Evolutionary conservation across 2,888 invertebrate genomes (phyloP).

Genomic region (Psylliodes chrysocephalus): DNA sequence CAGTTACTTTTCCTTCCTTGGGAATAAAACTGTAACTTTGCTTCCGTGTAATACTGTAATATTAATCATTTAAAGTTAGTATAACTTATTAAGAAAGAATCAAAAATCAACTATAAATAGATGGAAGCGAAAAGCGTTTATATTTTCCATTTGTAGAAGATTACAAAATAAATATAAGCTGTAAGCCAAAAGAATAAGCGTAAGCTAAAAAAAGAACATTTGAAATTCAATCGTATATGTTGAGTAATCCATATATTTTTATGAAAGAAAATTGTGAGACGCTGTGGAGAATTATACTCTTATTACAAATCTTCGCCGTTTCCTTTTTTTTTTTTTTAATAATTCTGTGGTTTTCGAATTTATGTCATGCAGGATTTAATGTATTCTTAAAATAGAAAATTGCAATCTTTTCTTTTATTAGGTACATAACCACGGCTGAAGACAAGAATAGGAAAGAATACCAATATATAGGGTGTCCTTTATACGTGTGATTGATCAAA

Average conservation of each 20-base stretch:
- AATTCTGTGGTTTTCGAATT: slow-evolving; percentile 2
- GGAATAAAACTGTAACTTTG: no score
- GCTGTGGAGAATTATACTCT: not conserved
- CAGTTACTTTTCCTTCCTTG: no score
- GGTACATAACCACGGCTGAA: not conserved
- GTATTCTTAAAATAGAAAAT: slow-evolving; percentile 5
- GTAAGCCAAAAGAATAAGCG: not conserved
- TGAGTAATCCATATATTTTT: not conserved
- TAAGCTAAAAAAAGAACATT: slow-evolving; percentile 1
- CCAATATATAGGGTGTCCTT: no score
- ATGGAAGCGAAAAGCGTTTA: not conserved
- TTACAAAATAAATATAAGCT: not conserved
- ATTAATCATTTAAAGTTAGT: no score
- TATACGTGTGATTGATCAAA: no score
- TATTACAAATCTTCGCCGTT: not conserved
- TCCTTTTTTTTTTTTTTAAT: not conserved
- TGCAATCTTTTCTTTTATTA: no score
- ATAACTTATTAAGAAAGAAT: not conserved
- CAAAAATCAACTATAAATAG: not conserved
- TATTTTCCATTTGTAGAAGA: not conserved
- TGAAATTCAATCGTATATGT: not conserved
- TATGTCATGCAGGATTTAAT: slow-evolving; percentile 6
- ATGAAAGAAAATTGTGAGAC: not conserved
- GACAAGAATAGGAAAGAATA: not conserved
- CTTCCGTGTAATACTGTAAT: no score